A percentile compares a stretch with the other conserved stretches of the same genome.
These are phyloP conservation scores for Pyrgus malvae DNA, from an alignment of 2,888 invertebrate genomes.

Conservation along the genomic window DNA sequence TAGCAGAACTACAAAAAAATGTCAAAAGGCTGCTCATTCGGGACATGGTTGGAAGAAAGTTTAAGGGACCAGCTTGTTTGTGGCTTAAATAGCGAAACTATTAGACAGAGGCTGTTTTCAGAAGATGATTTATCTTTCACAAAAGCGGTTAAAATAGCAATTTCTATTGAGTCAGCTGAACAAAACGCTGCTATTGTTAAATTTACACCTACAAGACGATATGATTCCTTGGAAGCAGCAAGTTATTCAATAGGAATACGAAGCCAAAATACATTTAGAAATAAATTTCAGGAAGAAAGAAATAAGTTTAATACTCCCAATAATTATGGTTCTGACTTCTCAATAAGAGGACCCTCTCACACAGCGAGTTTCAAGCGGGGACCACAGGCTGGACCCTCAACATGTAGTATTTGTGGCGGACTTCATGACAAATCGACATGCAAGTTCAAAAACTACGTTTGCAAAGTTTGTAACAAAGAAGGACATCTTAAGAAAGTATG, in stretches of 20 bases:
- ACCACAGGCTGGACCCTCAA: background rate
- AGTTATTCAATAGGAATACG: background rate
- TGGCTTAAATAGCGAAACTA: background rate
- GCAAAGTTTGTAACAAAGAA: background rate
- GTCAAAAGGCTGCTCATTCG: constrained; percentile 5
- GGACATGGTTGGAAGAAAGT: constrained; percentile 3
- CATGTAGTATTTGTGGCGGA: background rate
- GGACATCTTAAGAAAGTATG: background rate
- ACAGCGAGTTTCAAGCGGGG: too few species aligned
- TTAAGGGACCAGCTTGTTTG: constrained; percentile 17
- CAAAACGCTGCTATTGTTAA: background rate
- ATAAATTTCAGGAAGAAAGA: too few species aligned
- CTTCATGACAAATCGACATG: background rate
- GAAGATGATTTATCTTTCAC: background rate
- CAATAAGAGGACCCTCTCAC: too few species aligned
- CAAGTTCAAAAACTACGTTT: background rate
- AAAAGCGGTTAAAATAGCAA: background rate
- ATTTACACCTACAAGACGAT: background rate
- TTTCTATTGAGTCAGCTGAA: background rate
- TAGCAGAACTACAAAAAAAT: background rate
- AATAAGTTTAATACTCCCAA: too few species aligned
- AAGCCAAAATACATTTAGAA: too few species aligned
- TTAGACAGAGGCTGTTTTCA: background rate
- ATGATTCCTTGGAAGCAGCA: background rate
- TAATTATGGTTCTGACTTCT: too few species aligned